A percentile compares a stretch with the other conserved stretches of the same genome.
These are phyloP conservation scores for Tauraco erythrolophus DNA, from an alignment of 2,113 vertebrate genomes.

Conservation along the genomic window DNA sequence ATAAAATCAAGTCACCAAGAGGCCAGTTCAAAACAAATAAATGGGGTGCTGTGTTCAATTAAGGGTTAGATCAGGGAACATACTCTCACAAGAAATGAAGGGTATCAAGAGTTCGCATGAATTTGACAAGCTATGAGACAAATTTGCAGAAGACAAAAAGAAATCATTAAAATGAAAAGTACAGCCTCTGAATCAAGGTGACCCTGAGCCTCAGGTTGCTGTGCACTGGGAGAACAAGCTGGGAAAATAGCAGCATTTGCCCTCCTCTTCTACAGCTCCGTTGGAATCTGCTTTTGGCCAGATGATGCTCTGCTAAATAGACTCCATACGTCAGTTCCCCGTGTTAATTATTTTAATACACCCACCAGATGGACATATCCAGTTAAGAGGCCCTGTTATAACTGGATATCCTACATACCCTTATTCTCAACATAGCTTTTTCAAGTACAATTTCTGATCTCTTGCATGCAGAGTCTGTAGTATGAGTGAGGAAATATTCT, in stretches of 20 bases:
- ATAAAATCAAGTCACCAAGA: background rate
- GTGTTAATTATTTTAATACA: background rate
- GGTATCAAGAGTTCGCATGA: background rate
- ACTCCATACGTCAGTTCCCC: background rate
- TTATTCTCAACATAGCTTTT: background rate
- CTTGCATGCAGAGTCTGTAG: background rate
- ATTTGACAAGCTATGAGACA: background rate
- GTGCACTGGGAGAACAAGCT: background rate
- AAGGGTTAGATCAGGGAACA: background rate
- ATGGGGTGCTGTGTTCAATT: background rate
- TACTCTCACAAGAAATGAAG: background rate
- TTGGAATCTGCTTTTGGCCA: background rate
- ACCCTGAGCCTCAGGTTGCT: background rate
- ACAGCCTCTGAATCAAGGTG: background rate
- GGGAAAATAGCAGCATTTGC: background rate
- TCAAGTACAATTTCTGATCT: background rate
- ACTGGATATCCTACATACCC: background rate
- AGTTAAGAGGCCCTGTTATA: background rate
- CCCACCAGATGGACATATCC: background rate
- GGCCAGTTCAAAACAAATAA: background rate
- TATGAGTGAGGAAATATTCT: background rate
- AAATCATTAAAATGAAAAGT: background rate
- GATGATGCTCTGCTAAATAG: background rate
- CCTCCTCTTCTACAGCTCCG: background rate
- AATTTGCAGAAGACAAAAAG: background rate